Conservation (phyloP, 2,113 vertebrate species). For the Cryptotis parvus region DNA sequence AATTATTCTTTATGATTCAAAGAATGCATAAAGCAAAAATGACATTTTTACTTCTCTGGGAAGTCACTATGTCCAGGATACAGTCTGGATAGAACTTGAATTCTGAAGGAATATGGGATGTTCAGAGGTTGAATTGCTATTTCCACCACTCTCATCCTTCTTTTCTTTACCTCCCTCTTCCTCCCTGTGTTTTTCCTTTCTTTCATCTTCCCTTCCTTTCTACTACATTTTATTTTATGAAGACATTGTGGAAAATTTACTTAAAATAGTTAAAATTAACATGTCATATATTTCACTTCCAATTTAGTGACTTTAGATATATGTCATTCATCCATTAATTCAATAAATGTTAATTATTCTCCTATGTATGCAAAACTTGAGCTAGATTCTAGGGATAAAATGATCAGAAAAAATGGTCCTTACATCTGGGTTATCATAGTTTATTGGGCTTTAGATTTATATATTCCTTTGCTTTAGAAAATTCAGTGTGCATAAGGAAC, state of each 20-base stretch:
- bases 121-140: background rate
- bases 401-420: too few species aligned
- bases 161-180: too few species aligned
- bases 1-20: background rate
- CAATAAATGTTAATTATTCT: too few species aligned
- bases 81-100: too few species aligned
- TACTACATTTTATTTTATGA: background rate
- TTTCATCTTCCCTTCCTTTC: background rate
- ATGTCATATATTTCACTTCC: background rate
- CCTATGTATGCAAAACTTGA: background rate
- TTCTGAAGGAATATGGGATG: background rate
- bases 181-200: background rate
- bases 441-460: background rate
- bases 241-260: background rate
- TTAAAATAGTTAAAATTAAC: background rate
- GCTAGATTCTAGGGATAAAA: slow-evolving; percentile 20
- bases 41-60: too few species aligned
- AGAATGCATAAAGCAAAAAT: background rate
- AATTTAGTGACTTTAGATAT: too few species aligned
- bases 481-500: too few species aligned
- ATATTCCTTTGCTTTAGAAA: background rate
- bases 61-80: too few species aligned
- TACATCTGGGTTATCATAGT: background rate
- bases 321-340: background rate
- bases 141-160: background rate